These are phyloP conservation scores for Bhutanitis thaidina DNA, from an alignment of 2,888 invertebrate species.

Conservation along the genomic window DNA sequence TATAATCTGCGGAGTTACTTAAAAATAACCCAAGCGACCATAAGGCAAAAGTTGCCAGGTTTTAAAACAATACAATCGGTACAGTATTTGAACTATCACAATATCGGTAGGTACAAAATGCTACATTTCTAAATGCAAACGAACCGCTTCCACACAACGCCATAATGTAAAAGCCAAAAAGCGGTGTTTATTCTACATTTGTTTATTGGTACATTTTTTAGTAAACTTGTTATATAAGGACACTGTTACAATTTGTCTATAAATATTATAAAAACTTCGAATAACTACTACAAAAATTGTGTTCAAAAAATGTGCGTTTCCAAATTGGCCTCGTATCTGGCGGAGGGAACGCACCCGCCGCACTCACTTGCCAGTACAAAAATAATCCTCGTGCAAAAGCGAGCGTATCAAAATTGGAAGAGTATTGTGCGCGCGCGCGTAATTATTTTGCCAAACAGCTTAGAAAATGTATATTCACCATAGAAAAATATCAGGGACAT, in stretches of 20 bases:
- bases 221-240: conserved; percentile 25
- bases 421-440: conserved; percentile 29
- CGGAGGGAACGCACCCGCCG: conserved; percentile 24
- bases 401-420: conserved; percentile 24
- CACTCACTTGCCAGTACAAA: conserved; percentile 4
- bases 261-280: conserved; percentile 28
- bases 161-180: background rate
- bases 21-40: conserved; percentile 22
- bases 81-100: conserved; percentile 49
- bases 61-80: conserved; percentile 23
- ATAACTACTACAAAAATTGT: conserved; percentile 36
- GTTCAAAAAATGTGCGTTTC: conserved; percentile 40
- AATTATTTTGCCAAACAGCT: conserved; percentile 37
- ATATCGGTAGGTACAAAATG: conserved; percentile 52
- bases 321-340: conserved; percentile 32
- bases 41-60: conserved; percentile 18
- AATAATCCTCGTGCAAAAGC: conserved; percentile 24
- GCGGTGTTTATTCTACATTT: background rate
- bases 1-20: conserved; percentile 23
- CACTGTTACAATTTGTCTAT: conserved; percentile 21
- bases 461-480: conserved; percentile 48
- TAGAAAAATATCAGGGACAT: conserved; percentile 70
- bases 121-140: conserved; percentile 53
- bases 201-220: conserved; percentile 12
- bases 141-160: conserved; percentile 24